These are phyloP conservation scores for Mugil cephalus DNA, from an alignment of 2,113 vertebrate genomes.

Conservation along the genomic window DNA sequence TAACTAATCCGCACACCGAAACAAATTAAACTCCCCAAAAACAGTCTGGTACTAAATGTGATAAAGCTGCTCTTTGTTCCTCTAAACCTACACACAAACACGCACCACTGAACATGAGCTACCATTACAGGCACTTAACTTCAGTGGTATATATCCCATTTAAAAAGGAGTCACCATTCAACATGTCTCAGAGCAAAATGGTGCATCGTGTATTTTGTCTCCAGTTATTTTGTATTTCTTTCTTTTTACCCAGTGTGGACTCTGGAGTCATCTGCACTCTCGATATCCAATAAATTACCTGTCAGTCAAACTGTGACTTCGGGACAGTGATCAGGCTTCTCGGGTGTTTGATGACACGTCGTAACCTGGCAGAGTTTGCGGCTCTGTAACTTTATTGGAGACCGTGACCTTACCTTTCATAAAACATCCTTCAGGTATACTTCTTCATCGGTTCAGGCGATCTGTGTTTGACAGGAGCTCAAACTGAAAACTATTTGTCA, in stretches of 20 bases:
- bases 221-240: neutral
- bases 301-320: neutral
- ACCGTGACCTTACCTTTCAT: too few relatives aligned
- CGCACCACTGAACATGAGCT: constrained; percentile 15
- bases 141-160: neutral
- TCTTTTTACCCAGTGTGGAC: neutral
- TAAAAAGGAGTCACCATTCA: constrained; percentile 9
- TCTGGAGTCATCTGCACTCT: neutral
- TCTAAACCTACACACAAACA: constrained; percentile 6
- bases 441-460: neutral
- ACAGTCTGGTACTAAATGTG: neutral
- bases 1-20: too few relatives aligned
- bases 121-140: constrained; percentile 19
- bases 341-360: neutral
- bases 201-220: neutral
- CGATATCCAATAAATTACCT: neutral
- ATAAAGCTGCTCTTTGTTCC: constrained; percentile 37
- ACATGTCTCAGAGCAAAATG: neutral
- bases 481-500: neutral
- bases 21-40: too few relatives aligned
- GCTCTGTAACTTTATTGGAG: neutral
- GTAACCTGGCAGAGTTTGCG: rapidly evolving
- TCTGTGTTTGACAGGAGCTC: neutral
- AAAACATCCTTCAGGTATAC: too few relatives aligned
- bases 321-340: neutral